Base-by-base conservation (phyloP, 2,888 invertebrate genomes). In the Chrysotoxum bicinctum region DNA sequence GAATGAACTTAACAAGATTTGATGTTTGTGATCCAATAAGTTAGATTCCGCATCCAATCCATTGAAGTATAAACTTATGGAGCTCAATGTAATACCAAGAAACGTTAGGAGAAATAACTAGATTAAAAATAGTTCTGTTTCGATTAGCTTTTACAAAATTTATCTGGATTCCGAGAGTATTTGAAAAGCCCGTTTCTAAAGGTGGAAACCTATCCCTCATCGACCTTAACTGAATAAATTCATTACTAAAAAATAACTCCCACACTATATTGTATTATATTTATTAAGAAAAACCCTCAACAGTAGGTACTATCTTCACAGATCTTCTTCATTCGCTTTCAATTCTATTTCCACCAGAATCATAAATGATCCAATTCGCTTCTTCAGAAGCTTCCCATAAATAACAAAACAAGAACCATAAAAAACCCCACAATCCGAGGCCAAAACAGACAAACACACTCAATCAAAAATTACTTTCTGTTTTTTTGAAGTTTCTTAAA, bases 381-480 rank as follows among this genome's bases (percentile, higher is more conserved):
- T 45, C 66, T 43, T 48, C 48, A 66, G 66, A 66, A 66, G 66
- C 66, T 66, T 50, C 35, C 48, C 21, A 40, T 62, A 23, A 60
- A 62, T 43, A n/a, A 64, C 10, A 19, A 32, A 8, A 32, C 0
- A n/a, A 10, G 16, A 26, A 40, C 23, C 14, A 23, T 26, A 26
- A 16, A 62, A 43, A 23, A 43, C 16, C 23, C 40, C 60, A 62
- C 62, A 40, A 43, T 26, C 26, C 43, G n/a, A 60, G 26, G 62
- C 40, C 62, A 58, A 37, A 37, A 14, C 37, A 58, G 12, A 30
- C 40, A 16, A 21, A 50, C 73, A 50, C 73, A 73, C 78, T 79
- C 37, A 79, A 79, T 79, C 78, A 78, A 79, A 66, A 40, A 35
- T 48, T 64, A 58, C 64, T 43, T 54, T 45, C 52, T 40, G 23